Evolutionary conservation across 2,113 vertebrate species (phyloP).

Genomic region (Tor tambroides): DNA sequence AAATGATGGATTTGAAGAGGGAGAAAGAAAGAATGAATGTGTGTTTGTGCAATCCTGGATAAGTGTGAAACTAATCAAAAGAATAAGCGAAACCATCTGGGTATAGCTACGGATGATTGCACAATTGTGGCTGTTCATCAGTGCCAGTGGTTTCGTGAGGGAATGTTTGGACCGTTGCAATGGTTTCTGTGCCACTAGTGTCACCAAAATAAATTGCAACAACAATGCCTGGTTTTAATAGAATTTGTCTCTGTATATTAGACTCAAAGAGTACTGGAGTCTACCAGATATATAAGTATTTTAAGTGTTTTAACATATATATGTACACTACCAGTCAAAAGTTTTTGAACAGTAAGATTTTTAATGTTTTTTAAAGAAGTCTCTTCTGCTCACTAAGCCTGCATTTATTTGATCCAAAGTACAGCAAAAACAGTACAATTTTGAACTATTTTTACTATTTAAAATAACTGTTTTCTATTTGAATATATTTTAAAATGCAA

Average conservation of each 20-base stretch:
- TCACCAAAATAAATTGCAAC: background rate
- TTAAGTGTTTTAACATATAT: background rate
- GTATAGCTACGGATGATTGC: background rate
- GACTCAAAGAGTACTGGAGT: background rate
- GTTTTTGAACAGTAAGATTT: too few relatives aligned
- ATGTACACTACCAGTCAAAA: too few relatives aligned
- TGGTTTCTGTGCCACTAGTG: background rate
- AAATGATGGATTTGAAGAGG: too few relatives aligned
- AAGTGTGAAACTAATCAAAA: background rate
- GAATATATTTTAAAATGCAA: too few relatives aligned
- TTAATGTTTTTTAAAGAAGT: too few relatives aligned
- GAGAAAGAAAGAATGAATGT: background rate
- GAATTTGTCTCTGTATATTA: background rate
- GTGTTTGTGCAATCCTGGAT: background rate
- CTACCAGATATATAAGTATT: too few relatives aligned
- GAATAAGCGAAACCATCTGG: slow-evolving; percentile 2
- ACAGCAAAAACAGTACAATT: too few relatives aligned
- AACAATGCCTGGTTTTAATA: background rate
- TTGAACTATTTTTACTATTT: too few relatives aligned
- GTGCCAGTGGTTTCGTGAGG: slow-evolving; percentile 59
- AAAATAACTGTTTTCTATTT: too few relatives aligned
- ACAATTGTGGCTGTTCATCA: slow-evolving; percentile 33
- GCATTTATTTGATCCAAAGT: too few relatives aligned
- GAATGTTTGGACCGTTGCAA: background rate
- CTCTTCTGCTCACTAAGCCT: too few relatives aligned